Evolutionary conservation across 2,797 vertebrate genomes (phyloP).

Genomic region (Sebastes vulpes): DNA sequence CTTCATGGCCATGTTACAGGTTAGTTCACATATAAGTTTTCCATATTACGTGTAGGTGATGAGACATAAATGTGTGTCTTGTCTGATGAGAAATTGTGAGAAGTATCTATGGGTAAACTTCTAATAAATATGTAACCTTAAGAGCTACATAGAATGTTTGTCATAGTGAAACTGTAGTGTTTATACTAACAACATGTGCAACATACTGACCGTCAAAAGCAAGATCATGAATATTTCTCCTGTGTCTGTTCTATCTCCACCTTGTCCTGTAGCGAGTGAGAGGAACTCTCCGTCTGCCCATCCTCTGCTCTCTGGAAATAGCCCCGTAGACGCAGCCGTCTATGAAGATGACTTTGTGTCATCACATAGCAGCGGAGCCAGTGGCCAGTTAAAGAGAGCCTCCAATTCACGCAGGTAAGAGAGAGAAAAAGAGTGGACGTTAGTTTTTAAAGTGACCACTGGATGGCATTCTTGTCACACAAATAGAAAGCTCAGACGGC

Average conservation of each 20-base stretch:
- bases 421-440: neutral
- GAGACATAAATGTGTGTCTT: neutral
- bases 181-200: no score
- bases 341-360: constrained; percentile 95
- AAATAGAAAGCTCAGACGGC: neutral
- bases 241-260: neutral
- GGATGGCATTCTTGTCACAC: constrained; percentile 59
- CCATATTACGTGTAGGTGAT: neutral
- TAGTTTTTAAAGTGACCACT: constrained; percentile 59
- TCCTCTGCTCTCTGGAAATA: constrained; percentile 69
- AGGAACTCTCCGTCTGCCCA: constrained; percentile 74
- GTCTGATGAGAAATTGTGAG: neutral
- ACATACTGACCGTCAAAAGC: neutral
- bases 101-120: neutral
- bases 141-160: neutral
- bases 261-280: constrained; percentile 80
- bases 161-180: neutral
- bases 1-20: constrained; percentile 89
- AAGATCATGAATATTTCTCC: neutral
- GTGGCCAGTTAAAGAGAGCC: constrained; percentile 83
- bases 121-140: neutral
- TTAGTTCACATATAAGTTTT: constrained; percentile 61
- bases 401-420: constrained; percentile 87
- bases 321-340: constrained; percentile 73
- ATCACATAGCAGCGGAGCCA: constrained; percentile 85